phyloP scores from a whole-genome alignment of 1,140 invertebrate genomes.

The Mizuhopecten yessoensis region DNA sequence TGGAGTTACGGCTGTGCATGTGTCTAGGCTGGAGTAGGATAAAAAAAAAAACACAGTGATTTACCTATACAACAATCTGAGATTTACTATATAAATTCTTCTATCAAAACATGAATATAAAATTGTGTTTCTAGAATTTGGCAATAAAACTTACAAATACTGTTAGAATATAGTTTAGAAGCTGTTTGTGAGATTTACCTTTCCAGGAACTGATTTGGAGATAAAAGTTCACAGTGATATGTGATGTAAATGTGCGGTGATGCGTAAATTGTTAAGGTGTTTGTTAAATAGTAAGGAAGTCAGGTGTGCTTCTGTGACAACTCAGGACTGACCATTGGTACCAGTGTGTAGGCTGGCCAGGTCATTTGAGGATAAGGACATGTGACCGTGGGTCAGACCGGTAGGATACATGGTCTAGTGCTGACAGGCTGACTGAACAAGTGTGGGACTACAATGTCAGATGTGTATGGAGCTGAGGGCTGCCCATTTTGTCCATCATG shows the following conservation, averaged over 20 bases:
- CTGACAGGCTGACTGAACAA: not conserved
- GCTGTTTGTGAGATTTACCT: not conserved
- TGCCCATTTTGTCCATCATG: constrained; percentile 47
- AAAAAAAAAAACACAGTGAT: no score
- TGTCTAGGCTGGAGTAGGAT: no score
- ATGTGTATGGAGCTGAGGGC: not conserved
- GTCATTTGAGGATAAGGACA: not conserved
- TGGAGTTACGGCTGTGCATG: no score
- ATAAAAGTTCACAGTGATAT: no score
- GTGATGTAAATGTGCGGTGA: not conserved
- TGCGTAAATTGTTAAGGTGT: not conserved
- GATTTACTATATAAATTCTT: no score
- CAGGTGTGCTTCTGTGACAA: not conserved
- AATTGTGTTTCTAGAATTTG: no score
- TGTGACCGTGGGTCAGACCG: not conserved
- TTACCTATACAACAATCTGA: no score
- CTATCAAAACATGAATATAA: no score
- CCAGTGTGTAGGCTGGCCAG: not conserved
- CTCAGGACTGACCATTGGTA: no score
- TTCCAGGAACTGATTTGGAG: no score
- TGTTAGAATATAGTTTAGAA: not conserved
- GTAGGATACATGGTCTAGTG: not conserved
- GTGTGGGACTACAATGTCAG: not conserved
- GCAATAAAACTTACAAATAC: not conserved
- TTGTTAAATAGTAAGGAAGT: no score